A percentile compares a stretch with the other conserved stretches of the same genome.
Conservation (phyloP, 2,797 vertebrate species). For the Diplodus sargus region DNA sequence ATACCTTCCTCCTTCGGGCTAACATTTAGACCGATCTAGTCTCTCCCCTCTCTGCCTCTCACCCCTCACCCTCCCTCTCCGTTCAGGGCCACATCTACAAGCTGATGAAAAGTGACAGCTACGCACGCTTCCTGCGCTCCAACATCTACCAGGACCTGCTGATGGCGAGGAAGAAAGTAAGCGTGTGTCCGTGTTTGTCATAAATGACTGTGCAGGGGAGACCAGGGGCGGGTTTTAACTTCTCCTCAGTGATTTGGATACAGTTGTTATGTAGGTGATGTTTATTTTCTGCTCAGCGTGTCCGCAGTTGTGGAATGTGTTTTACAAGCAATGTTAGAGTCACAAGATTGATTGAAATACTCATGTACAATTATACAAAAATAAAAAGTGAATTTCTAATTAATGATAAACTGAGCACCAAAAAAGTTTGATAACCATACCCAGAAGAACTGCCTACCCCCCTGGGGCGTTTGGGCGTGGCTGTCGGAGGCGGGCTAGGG, state of each 20-base stretch:
- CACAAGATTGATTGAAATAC: too few relatives aligned
- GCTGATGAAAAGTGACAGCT: conserved; percentile 99
- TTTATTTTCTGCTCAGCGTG: too few relatives aligned
- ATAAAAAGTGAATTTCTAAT: too few relatives aligned
- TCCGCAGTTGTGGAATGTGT: too few relatives aligned
- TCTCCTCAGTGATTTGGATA: too few relatives aligned
- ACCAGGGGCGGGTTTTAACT: too few relatives aligned
- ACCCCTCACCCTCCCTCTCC: neutral
- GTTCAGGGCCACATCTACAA: conserved; percentile 98
- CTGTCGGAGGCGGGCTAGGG: conserved; percentile 41
- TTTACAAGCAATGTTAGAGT: too few relatives aligned
- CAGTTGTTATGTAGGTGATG: too few relatives aligned
- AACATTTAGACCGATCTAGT: neutral
- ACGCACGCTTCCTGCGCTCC: conserved; percentile 95
- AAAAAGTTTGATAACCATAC: conserved; percentile 9
- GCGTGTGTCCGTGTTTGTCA: conserved; percentile 18
- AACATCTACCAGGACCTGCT: conserved; percentile 96
- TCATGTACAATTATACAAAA: too few relatives aligned
- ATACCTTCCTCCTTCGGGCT: neutral
- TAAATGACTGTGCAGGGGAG: too few relatives aligned
- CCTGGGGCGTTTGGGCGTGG: conserved; percentile 51
- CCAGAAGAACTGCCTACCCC: conserved; percentile 59
- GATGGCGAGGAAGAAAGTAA: conserved; percentile 95
- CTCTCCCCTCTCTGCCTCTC: neutral
- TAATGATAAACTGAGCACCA: too few relatives aligned